phyloP scores from a whole-genome alignment of 2,113 vertebrate species.

The Thunnus thynnus region DNA sequence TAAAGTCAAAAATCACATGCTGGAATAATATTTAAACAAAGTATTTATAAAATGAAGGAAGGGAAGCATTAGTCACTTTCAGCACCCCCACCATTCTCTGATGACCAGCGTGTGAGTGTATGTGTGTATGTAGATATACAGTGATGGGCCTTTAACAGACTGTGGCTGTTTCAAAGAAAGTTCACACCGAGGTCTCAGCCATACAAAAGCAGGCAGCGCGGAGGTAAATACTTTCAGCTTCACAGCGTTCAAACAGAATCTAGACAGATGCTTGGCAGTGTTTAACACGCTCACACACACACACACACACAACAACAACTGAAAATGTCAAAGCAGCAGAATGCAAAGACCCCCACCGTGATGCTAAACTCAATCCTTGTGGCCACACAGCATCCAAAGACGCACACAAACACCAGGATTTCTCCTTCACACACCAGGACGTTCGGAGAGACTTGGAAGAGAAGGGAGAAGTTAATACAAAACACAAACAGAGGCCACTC shows the following conservation, averaged over 20 bases:
- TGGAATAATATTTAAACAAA: constrained; percentile 76
- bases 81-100: background rate
- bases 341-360: background rate
- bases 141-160: background rate
- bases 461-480: background rate
- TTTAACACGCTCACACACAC: background rate
- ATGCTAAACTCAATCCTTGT: background rate
- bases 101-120: constrained; percentile 7
- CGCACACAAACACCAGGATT: constrained; percentile 50
- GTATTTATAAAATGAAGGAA: constrained; percentile 72
- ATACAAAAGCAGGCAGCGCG: background rate
- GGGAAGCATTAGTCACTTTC: constrained; percentile 45
- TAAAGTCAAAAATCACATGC: constrained; percentile 50
- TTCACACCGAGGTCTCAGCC: constrained; percentile 23
- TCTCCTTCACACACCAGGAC: constrained; percentile 55
- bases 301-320: background rate
- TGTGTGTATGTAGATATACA: background rate
- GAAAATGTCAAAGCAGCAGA: background rate
- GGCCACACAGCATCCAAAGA: background rate
- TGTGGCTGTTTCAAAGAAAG: constrained; percentile 24
- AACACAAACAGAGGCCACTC: constrained; percentile 12
- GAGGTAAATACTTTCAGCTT: constrained; percentile 15
- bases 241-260: background rate
- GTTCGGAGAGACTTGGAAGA: no score
- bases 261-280: background rate